These are phyloP conservation scores for Otolemur garnettii DNA, from an alignment of 2,113 vertebrate species.

Conservation along the genomic window DNA sequence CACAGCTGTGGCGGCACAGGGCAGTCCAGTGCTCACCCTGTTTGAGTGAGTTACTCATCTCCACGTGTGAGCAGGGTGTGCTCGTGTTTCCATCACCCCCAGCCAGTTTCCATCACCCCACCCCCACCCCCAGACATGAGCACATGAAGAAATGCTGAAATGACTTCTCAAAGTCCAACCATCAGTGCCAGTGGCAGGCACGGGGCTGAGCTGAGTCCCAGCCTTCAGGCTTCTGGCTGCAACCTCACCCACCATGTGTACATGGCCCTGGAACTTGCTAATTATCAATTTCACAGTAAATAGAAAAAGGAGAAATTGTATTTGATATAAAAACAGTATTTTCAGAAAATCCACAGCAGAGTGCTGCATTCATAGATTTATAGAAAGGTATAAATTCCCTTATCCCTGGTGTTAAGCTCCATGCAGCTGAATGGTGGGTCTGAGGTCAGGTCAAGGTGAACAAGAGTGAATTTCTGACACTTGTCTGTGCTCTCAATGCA, in stretches of 20 bases:
- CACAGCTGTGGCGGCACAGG: neutral
- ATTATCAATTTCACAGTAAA: neutral
- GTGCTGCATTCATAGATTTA: neutral
- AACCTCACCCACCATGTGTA: neutral
- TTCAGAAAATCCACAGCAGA: neutral
- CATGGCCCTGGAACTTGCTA: accelerated
- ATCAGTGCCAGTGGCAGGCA: neutral
- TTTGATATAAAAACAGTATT: neutral
- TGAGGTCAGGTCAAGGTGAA: neutral
- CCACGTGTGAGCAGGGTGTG: accelerated
- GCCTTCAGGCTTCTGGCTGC: neutral
- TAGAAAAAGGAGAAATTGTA: neutral
- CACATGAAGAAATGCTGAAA: neutral
- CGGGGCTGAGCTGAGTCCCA: neutral
- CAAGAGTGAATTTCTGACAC: neutral
- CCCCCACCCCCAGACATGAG: neutral
- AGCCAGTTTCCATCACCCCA: too few species aligned
- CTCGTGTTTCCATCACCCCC: accelerated
- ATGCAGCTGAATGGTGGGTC: accelerated
- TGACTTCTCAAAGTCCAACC: neutral
- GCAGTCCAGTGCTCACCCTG: accelerated
- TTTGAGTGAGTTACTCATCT: neutral
- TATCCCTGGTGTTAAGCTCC: too few species aligned
- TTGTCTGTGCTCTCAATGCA: too few species aligned
- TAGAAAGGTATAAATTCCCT: neutral